Evolutionary conservation across 2,888 invertebrate species (phyloP).

Genomic region (Unio delphinus): DNA sequence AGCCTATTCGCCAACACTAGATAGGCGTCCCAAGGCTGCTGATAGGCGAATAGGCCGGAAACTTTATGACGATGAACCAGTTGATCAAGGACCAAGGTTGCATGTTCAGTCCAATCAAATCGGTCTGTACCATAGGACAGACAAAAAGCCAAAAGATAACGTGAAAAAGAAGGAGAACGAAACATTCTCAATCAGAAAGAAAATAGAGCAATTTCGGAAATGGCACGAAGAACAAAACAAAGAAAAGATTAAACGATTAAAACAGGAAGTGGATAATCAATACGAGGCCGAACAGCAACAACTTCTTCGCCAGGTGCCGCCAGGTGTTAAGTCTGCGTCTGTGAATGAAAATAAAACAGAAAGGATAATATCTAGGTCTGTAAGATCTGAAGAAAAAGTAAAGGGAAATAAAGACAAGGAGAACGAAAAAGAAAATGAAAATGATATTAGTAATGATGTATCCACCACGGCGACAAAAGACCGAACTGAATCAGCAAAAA

Average conservation of each 20-base stretch:
- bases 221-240: slow-evolving; percentile 63
- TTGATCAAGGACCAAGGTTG: slow-evolving; percentile 30
- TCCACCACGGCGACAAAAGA: slow-evolving; percentile 29
- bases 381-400: slow-evolving; percentile 33
- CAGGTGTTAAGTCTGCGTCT: slow-evolving; percentile 21
- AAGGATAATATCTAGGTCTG: slow-evolving; percentile 31
- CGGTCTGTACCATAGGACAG: slow-evolving; percentile 40
- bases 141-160: slow-evolving; percentile 31
- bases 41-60: slow-evolving; percentile 30
- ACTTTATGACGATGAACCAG: slow-evolving; percentile 25
- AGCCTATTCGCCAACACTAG: slow-evolving; percentile 35
- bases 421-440: slow-evolving; percentile 29
- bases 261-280: slow-evolving; percentile 49
- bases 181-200: slow-evolving; percentile 58
- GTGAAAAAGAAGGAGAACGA: slow-evolving; percentile 38
- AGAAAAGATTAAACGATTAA: slow-evolving; percentile 52
- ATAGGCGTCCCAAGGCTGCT: slow-evolving; percentile 33
- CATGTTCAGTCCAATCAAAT: slow-evolving; percentile 46
- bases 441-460: slow-evolving; percentile 13
- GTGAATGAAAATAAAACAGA: slow-evolving; percentile 13
- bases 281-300: slow-evolving; percentile 41
- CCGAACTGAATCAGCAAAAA: slow-evolving; percentile 40
- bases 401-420: slow-evolving; percentile 30
- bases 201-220: slow-evolving; percentile 61
- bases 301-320: slow-evolving; percentile 27